These are phyloP conservation scores for Melanostoma mellinum DNA, from an alignment of 2,888 invertebrate species.

Conservation along the genomic window DNA sequence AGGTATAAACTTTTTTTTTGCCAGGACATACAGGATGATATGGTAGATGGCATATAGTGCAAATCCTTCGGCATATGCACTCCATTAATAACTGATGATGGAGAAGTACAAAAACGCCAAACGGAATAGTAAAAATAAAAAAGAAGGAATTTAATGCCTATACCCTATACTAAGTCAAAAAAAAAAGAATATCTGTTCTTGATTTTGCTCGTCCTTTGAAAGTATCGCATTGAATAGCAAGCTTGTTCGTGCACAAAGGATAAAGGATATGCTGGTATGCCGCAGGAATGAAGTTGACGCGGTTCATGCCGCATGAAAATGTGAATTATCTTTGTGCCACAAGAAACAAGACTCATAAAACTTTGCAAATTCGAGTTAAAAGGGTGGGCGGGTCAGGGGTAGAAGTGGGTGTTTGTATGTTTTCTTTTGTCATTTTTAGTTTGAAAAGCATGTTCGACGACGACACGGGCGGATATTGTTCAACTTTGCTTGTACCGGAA, in stretches of 20 bases:
- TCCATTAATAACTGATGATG: conserved; percentile 69
- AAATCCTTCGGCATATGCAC: conserved; percentile 54
- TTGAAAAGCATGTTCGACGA: conserved; percentile 1
- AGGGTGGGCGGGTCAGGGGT: neutral
- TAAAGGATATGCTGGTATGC: conserved; percentile 16
- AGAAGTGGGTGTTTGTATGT: neutral
- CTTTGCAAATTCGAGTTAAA: neutral
- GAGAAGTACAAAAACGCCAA: conserved; percentile 41
- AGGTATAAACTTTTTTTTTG: conserved; percentile 47
- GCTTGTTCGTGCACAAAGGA: conserved; percentile 3
- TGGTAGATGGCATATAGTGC: conserved; percentile 6
- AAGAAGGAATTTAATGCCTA: neutral
- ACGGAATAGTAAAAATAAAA: conserved; percentile 10
- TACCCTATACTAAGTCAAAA: too few species aligned
- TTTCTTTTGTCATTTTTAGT: conserved; percentile 33
- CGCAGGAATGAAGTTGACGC: conserved; percentile 42
- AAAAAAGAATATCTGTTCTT: conserved; percentile 34
- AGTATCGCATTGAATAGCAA: conserved; percentile 45
- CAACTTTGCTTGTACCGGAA: conserved; percentile 41
- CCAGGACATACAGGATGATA: conserved; percentile 2
- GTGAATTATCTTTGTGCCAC: conserved; percentile 7
- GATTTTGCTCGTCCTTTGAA: conserved; percentile 55
- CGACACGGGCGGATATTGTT: conserved; percentile 40
- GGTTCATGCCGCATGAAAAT: conserved; percentile 45
- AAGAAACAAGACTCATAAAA: conserved; percentile 24